Evolutionary conservation across 2,797 vertebrate genomes (phyloP), one percentile per base, ranked within the genome.

Genomic region (Neosilurus mollespiculum): DNA sequence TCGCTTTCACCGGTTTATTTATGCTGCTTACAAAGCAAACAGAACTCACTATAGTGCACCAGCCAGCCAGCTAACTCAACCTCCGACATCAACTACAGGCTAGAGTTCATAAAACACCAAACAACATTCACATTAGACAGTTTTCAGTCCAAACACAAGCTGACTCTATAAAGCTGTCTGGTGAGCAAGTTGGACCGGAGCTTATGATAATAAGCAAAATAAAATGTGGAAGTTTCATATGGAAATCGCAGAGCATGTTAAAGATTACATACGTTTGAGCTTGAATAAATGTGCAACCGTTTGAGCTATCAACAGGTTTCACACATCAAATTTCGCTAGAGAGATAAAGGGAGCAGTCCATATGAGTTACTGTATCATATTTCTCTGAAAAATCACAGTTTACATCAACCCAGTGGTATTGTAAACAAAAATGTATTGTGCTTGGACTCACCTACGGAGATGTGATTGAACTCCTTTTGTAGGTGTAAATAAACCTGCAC

Each of bases 1-100:
- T 87, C 58, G 14, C 81, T 86, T 87, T 85, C 80, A 86, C 81
- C 54, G 77, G 82, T 83, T 78, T 89, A 83, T 89, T 84, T 86
- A 86, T 85, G 84, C 81, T 84, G 83, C 85, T 87, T 83, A 64
- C 85, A 84, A 81, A 85, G 76, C 82, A 84, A 83, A 86, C 80
- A 77, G 77, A 70, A 65, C 67, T 81, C 76, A 22, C 51, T 51
- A 58, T 58, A 75, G 70, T 43, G 66, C 37, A 56, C 83, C 59
- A 73, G 82, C 56, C 37, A 79, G 82, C 56, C 37, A 79, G 54
- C 80, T 65, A 83, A 24, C 71, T 81, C 79, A 64, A 71, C 62
- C 69, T 80, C 53, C 20, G 26, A 58, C 76, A 80, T 59, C 70
- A 76, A 51, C 69, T 51, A 77, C 80, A 80, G 76, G 64, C 76